phyloP scores from a whole-genome alignment of 2,797 vertebrate species.

The Hypotaenidia philippensis region DNA sequence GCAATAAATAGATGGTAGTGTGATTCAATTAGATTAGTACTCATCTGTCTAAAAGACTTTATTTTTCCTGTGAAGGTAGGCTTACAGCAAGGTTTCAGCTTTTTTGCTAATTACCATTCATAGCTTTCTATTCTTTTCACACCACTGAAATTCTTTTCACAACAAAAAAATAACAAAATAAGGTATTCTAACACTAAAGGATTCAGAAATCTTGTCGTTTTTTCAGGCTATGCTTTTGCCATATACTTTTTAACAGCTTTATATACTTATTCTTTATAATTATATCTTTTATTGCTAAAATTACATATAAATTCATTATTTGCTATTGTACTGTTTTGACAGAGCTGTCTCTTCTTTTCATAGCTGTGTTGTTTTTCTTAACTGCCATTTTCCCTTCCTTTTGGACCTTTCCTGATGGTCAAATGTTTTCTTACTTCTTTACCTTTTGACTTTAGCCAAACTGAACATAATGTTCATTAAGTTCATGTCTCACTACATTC shows the following conservation, averaged over 20 bases:
- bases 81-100: neutral
- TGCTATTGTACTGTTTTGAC: neutral
- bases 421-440: neutral
- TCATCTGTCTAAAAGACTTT: neutral
- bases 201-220: neutral
- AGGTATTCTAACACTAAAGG: neutral
- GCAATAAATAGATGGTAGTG: slow-evolving; percentile 15
- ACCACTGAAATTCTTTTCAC: neutral
- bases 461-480: neutral
- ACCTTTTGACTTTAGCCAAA: neutral
- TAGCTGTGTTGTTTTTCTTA: neutral
- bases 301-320: neutral
- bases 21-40: slow-evolving; percentile 25
- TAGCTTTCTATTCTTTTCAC: neutral
- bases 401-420: neutral
- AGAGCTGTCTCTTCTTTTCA: neutral
- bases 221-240: neutral
- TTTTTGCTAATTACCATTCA: neutral
- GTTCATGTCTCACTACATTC: neutral
- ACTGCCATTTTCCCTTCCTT: neutral
- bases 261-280: neutral
- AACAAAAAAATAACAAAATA: neutral
- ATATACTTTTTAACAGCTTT: neutral
- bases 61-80: neutral
- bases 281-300: neutral